Evolutionary conservation across 2,888 invertebrate species (phyloP), one percentile per base, ranked within the genome.

Genomic region (Acronicta alni): DNA sequence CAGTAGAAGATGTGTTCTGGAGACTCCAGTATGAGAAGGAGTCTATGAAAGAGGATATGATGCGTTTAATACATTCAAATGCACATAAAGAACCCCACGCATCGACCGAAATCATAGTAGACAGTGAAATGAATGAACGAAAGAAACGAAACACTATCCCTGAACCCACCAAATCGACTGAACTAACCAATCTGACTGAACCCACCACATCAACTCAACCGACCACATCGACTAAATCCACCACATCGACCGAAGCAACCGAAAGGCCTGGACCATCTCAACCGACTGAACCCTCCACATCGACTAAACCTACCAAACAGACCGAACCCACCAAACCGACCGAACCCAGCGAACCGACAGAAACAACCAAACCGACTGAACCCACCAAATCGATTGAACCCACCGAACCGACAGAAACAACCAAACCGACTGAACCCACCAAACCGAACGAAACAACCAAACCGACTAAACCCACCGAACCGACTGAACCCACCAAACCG

Each of bases 1-100:
- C 62, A 0, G 14, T 72, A 0, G 75, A 70, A 41, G 75, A 72
- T 41, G 56, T 66, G 1, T 74, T 70, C 37, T 69, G 52, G 57
- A 35, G 41, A 16, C 20, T 57, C 10, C 39, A 51, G 12, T 38
- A 47, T 16, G 62, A 61, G 1, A 17, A 12, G 5, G 14, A 41
- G 2, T 12, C 17, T 2, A 35, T 35, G 35, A 35, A n/a, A n/a
- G 35, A 35, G 5, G 35, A 32, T 7, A 35, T 10, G 16, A 12
- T 14, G 16, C 35, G n/a, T 35, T 4, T 35, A 1, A n/a, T 35
- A 35, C 35, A 35, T 35, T n/a, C n/a, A 1, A 35, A n/a, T 35
- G 6, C 0, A n/a, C 35, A 6, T n/a, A 35, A n/a, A 6, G 6
- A 35, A n/a, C 6, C n/a, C n/a, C 14, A 35, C n/a, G n/a, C 4